Conservation (phyloP, 2,113 vertebrate species). For the Podocnemis expansa region DNA sequence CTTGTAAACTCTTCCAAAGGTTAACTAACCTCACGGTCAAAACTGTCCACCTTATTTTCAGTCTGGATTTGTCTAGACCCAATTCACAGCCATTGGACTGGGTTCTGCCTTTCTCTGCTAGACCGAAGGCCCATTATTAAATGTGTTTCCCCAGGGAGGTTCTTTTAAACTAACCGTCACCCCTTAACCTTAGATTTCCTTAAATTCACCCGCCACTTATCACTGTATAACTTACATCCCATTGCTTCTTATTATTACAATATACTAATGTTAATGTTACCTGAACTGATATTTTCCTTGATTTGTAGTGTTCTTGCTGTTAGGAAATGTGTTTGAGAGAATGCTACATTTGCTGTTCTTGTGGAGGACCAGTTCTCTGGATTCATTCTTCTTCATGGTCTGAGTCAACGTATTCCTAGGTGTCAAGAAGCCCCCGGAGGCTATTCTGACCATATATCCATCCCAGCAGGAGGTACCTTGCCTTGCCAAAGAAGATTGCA, state of each 20-base stretch:
- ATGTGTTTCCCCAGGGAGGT: neutral
- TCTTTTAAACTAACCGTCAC: neutral
- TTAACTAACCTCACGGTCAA: neutral
- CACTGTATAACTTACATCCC: neutral
- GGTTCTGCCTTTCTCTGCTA: neutral
- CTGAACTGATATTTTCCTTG: neutral
- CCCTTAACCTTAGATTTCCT: neutral
- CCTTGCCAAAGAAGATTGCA: neutral
- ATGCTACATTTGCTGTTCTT: neutral
- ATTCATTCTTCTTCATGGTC: neutral
- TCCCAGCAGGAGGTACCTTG: rapidly evolving
- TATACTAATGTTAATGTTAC: neutral
- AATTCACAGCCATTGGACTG: neutral
- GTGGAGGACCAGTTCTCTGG: neutral
- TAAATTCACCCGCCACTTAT: neutral
- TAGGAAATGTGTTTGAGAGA: neutral
- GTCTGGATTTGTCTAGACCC: neutral
- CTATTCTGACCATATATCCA: neutral
- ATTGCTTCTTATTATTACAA: neutral
- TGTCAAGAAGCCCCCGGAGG: rapidly evolving
- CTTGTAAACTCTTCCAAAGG: neutral
- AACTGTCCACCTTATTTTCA: neutral
- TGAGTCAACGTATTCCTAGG: neutral
- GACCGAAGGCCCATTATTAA: neutral
- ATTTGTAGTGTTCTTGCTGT: neutral